phyloP scores from a whole-genome alignment of 2,888 invertebrate species.

The Tetragonisca angustula region DNA sequence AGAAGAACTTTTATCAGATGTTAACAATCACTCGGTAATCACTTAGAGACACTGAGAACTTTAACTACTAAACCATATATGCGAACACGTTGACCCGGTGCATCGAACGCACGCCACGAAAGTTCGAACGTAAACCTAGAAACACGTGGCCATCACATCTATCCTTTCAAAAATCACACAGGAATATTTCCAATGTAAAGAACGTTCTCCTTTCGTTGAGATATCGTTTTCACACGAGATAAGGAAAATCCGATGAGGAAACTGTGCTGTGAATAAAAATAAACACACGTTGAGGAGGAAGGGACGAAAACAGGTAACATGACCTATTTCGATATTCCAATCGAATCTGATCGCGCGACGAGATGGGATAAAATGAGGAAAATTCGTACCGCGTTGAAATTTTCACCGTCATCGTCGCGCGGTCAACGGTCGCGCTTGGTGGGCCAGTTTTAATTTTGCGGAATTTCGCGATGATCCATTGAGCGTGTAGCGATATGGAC shows the following conservation, averaged over 20 bases:
- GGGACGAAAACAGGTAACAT: conserved; percentile 8
- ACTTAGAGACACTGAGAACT: not conserved
- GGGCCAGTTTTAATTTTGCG: conserved; percentile 1
- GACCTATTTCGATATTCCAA: conserved; percentile 28
- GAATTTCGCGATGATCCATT: conserved; percentile 30
- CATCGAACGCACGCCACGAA: not conserved
- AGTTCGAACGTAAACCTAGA: not conserved
- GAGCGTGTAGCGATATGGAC: not conserved
- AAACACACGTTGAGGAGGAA: conserved; percentile 1
- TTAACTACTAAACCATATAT: not conserved
- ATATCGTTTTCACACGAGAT: not conserved
- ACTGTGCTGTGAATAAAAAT: conserved; percentile 20
- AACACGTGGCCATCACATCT: conserved; percentile 1
- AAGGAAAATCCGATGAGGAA: not conserved
- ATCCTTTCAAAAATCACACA: not conserved
- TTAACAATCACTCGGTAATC: not conserved
- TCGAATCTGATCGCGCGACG: no score
- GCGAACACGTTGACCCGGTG: conserved; percentile 2
- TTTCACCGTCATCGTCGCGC: conserved; percentile 80
- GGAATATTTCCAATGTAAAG: not conserved
- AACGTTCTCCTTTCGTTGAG: not conserved
- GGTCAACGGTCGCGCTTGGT: not conserved
- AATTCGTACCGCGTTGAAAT: conserved; percentile 78
- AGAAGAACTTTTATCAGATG: not conserved
- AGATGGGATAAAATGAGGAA: not conserved